Percentiles rank a stretch among this genome's conserved stretches.
phyloP scores from a whole-genome alignment of 2,113 vertebrate species.

The Hippocampus barbouri region DNA sequence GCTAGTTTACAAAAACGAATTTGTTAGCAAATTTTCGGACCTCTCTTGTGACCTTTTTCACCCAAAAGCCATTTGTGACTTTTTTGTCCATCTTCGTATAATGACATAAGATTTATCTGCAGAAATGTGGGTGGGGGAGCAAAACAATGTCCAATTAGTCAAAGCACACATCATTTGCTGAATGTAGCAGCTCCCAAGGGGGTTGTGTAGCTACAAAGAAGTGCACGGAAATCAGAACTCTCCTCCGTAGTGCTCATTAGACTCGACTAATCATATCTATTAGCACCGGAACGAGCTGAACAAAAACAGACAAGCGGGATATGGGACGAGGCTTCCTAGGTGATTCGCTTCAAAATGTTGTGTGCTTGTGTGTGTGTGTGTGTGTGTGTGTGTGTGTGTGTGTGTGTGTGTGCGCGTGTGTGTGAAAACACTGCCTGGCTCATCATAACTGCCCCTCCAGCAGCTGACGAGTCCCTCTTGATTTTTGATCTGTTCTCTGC shows the following conservation, averaged over 20 bases:
- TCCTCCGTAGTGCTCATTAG: slow-evolving; percentile 67
- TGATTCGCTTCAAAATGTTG: slow-evolving; percentile 30
- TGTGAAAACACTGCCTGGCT: slow-evolving; percentile 23
- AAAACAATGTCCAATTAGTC: not conserved
- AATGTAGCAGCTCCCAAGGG: slow-evolving; percentile 37
- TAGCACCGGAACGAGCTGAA: slow-evolving; percentile 46
- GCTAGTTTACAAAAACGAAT: no score
- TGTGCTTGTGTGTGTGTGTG: slow-evolving; percentile 12
- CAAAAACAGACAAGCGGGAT: slow-evolving; percentile 36
- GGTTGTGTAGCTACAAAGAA: slow-evolving; percentile 41
- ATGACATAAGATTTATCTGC: no score
- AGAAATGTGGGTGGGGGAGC: no score
- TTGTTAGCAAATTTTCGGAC: no score
- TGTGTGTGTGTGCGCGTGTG: slow-evolving; percentile 8
- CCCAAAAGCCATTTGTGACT: no score
- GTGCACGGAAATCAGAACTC: slow-evolving; percentile 27
- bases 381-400: not conserved
- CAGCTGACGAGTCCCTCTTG: slow-evolving; percentile 20
- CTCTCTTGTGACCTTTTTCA: no score
- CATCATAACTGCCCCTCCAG: slow-evolving; percentile 34
- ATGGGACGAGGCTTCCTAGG: slow-evolving; percentile 43
- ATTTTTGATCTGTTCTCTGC: slow-evolving; percentile 28
- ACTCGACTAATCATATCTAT: slow-evolving; percentile 55
- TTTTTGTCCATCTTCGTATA: no score
- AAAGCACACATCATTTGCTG: slow-evolving; percentile 17